Evolutionary conservation across 2,113 vertebrate genomes (phyloP).

Genomic region (Piaya cayana): DNA sequence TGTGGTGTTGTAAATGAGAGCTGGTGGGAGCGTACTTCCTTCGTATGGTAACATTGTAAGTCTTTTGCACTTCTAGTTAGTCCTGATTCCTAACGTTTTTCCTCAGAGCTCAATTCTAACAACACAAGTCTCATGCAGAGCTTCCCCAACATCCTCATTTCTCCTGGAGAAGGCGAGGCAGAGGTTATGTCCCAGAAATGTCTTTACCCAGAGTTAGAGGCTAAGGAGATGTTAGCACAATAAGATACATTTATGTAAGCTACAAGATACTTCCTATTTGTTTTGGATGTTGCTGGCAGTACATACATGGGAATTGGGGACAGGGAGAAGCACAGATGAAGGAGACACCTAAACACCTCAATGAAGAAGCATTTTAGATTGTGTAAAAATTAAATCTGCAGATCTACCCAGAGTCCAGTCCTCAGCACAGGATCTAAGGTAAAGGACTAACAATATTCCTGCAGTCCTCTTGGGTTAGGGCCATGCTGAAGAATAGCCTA

Average conservation of each 20-base stretch:
- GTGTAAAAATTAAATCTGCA: not conserved
- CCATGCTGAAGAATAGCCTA: not conserved
- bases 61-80: not conserved
- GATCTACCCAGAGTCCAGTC: not conserved
- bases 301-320: not conserved
- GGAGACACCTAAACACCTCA: not conserved
- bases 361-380: not conserved
- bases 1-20: slow-evolving; percentile 73
- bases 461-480: not conserved
- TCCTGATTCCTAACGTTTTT: not conserved
- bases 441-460: not conserved
- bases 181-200: not conserved
- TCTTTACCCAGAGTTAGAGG: not conserved
- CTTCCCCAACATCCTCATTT: not conserved
- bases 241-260: not conserved
- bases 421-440: not conserved
- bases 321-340: not conserved
- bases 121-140: not conserved
- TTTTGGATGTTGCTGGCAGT: not conserved
- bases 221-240: not conserved
- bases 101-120: not conserved
- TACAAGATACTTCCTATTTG: not conserved
- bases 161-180: not conserved
- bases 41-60: not conserved
- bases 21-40: not conserved